Evolutionary conservation across 2,797 vertebrate species (phyloP).

Genomic region (Scomberomorus guttatus): DNA sequence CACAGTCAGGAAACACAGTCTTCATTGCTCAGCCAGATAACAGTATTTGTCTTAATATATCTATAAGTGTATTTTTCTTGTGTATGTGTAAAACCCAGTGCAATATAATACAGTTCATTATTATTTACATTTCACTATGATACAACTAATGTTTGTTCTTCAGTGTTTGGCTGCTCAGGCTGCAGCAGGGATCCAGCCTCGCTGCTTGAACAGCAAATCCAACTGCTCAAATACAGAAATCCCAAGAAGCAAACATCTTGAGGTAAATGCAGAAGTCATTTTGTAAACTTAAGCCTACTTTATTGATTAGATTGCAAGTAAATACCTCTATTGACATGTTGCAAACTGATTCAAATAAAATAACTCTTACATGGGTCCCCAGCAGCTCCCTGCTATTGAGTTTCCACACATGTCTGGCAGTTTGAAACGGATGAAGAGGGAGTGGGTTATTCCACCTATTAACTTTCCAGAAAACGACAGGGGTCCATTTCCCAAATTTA

Average conservation of each 20-base stretch:
- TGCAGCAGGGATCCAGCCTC: background rate
- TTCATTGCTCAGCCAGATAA: background rate
- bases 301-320: background rate
- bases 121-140: background rate
- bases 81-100: no score
- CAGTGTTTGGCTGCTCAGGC: slow-evolving; percentile 42
- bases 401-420: slow-evolving; percentile 1
- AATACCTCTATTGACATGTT: background rate
- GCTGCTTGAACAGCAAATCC: slow-evolving; percentile 14
- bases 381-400: slow-evolving; percentile 22
- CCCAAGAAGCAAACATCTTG: background rate
- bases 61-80: background rate
- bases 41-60: background rate
- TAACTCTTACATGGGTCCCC: background rate
- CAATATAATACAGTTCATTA: background rate
- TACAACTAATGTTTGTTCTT: slow-evolving; percentile 16
- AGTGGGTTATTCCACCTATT: slow-evolving; percentile 74
- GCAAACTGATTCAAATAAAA: slow-evolving; percentile 37
- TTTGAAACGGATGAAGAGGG: slow-evolving; percentile 68
- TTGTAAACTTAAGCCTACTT: background rate
- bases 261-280: slow-evolving; percentile 15
- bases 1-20: background rate
- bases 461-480: slow-evolving; percentile 70
- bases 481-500: slow-evolving; percentile 66
- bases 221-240: slow-evolving; percentile 13